Evolutionary conservation across 2,888 invertebrate genomes (phyloP), one percentile per base, ranked within the genome.

Genomic region (Hyposoter dolosus): DNA sequence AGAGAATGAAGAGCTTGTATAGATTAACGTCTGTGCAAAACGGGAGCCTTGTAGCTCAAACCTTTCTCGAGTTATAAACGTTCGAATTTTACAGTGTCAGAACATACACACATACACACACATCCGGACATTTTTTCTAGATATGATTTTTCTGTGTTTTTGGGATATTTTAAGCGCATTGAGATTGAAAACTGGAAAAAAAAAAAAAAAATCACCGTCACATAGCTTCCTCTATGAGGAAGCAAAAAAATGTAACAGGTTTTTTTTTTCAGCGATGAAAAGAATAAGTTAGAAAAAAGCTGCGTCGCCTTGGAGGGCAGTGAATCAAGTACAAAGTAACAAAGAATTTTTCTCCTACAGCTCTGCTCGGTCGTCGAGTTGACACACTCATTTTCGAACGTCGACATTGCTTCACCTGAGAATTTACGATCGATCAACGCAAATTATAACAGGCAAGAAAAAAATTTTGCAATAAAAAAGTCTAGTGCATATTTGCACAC

Each of bases 311-410:
- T 60, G 60, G 15, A 60, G 28, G 23, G 15, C 6, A 1, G 15
- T 60, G 60, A 60, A 60, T 60, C 60, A 60, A 60, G 60, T 60
- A 60, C 60, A 60, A 60, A 60, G 60, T 28, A n/a, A 60, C 28
- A 15, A 28, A 60, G 60, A 60, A 60, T 60, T 60, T 40, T 28
- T 60, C 28, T 60, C 15, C 15, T 28, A 28, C 60, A 60, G 12
- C 28, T 23, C 32, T 40, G 40, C 40, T 40, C 28, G 5, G 60
- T 15, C 1, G 28, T 28, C 5, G 28, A 60, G 28, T 60, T 28
- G 3, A 60, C 28, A 60, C n/a, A 28, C 56, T 5, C 56, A 56
- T 47, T 69, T 69, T 69, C 69, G 28, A 69, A 47, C 45, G 47
- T 69, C 19, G 1, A 45, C 69, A 17, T 53, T 72, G n/a, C 35